Evolutionary conservation across 2,888 invertebrate genomes (phyloP), one percentile per base, ranked within the genome.

Genomic region (Mechanitis mazaeus): DNA sequence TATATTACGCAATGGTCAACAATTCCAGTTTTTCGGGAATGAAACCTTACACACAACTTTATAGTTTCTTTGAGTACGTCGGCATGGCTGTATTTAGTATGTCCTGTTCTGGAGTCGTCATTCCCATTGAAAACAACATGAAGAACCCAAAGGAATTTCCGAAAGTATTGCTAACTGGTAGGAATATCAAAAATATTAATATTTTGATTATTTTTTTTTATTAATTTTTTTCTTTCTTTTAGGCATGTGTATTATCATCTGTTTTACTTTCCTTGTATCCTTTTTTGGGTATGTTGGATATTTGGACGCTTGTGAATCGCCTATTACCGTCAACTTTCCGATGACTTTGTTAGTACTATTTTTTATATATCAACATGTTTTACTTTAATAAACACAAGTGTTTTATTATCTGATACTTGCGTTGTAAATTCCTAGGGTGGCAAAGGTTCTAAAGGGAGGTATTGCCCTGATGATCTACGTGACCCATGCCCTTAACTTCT

Each of bases 81-180:
- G 92, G 92, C 3, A 91, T 92, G 71, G 80, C 84, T 0, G 91
- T 92, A 33, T 92, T 92, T 71, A 91, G 92, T 53, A 85, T 92
- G 83, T 92, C 92, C 7, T 85, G 85, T 46, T 72, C 80, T 0
- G 84, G 87, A 0, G 77, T 85, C 0, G 81, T 83, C 0, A 71
- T 87, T 2, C 78, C 87, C 0, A 71, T 87, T 0, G 85, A 86
- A 59, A 83, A 83, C 50, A 82, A 82, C 54, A 86, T 87, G 87
- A 69, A 60, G n/a, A 66, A 82, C 0, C 85, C 87, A 0, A 58
- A 64, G 0, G 77, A 74, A 54, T 85, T 76, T 54, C 69, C 75
- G 0, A 1, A 69, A 0, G 77, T 70, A 0, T 59, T 85, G 5
- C 0, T 38, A 0, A 45, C 66, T 28, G 85, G 86, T 87, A 63